Percentiles rank a stretch among this genome's conserved stretches.
phyloP scores from a whole-genome alignment of 1,140 invertebrate genomes.

The Panagrolaimus sp. region DNA sequence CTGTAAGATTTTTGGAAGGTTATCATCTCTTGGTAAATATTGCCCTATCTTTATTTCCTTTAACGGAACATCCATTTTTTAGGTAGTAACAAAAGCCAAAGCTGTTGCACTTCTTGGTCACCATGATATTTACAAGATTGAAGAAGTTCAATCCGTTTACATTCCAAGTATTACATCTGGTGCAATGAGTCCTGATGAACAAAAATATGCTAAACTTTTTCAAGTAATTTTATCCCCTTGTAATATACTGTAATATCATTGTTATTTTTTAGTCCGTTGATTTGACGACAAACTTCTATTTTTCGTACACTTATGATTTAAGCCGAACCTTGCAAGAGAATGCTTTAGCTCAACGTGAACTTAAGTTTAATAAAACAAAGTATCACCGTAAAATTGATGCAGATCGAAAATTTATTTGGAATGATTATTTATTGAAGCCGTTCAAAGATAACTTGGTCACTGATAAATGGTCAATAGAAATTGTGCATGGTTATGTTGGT shows the following conservation, averaged over 20 bases:
- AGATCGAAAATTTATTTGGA: constrained; percentile 58
- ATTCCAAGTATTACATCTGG: constrained; percentile 35
- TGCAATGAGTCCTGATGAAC: constrained; percentile 45
- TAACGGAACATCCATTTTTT: constrained; percentile 18
- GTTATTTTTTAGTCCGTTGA: constrained; percentile 49
- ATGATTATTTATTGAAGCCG: constrained; percentile 55
- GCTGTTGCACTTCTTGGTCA: constrained; percentile 47
- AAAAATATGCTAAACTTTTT: constrained; percentile 52
- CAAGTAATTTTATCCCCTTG: constrained; percentile 35
- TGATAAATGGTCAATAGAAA: constrained; percentile 50
- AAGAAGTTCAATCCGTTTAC: constrained; percentile 57
- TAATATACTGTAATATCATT: background rate
- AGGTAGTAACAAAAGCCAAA: constrained; percentile 55
- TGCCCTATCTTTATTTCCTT: background rate
- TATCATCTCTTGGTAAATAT: constrained; percentile 54
- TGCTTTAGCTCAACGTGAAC: constrained; percentile 29
- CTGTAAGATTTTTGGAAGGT: constrained; percentile 54
- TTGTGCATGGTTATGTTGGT: constrained; percentile 58
- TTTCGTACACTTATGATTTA: constrained; percentile 59
- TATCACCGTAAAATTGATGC: constrained; percentile 24
- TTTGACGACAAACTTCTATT: constrained; percentile 59
- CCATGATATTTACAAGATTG: constrained; percentile 56
- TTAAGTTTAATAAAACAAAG: constrained; percentile 33
- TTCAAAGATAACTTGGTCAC: constrained; percentile 41
- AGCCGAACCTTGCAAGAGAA: constrained; percentile 58